A percentile compares a stretch with the other conserved stretches of the same genome.
Conservation (phyloP, 2,888 invertebrate species). For the Ormia ochracea region DNA sequence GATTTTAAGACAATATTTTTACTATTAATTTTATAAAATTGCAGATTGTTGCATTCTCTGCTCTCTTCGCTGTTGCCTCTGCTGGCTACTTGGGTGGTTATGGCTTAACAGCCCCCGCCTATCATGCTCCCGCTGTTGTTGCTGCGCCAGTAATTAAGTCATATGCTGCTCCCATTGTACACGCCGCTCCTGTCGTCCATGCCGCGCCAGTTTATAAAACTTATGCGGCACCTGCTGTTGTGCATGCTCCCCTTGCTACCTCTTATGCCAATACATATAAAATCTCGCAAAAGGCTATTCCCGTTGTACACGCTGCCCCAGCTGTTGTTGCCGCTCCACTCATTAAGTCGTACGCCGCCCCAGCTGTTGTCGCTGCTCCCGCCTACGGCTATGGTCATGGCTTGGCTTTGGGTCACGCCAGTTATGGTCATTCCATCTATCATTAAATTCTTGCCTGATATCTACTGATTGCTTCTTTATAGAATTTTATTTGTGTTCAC, state of each 20-base stretch:
- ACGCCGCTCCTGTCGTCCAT: slow-evolving; percentile 69
- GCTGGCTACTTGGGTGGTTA: slow-evolving; percentile 75
- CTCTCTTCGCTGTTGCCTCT: slow-evolving; percentile 76
- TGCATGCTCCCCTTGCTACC: slow-evolving; percentile 73
- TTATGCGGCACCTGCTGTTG: slow-evolving; percentile 70
- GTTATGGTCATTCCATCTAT: slow-evolving; percentile 66
- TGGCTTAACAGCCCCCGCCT: slow-evolving; percentile 64
- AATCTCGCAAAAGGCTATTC: slow-evolving; percentile 73
- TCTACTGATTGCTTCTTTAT: neutral
- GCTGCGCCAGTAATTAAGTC: slow-evolving; percentile 61
- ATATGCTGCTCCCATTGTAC: slow-evolving; percentile 64
- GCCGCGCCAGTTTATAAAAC: slow-evolving; percentile 72
- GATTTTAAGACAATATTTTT: neutral
- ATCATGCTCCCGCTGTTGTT: slow-evolving; percentile 61
- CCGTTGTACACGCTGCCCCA: slow-evolving; percentile 73
- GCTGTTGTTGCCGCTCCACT: slow-evolving; percentile 68
- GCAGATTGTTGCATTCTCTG: slow-evolving; percentile 74
- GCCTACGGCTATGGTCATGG: slow-evolving; percentile 66
- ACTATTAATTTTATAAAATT: slow-evolving; percentile 20
- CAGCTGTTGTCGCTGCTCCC: slow-evolving; percentile 66
- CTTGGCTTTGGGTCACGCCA: slow-evolving; percentile 49
- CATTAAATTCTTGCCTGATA: slow-evolving; percentile 65
- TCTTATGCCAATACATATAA: slow-evolving; percentile 76
- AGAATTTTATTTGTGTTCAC: slow-evolving; percentile 26
- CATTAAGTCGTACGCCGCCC: slow-evolving; percentile 70